These are phyloP conservation scores for Zoanthus sansibaricus DNA, from an alignment of 92 coral and sea anemone genomes.

Conservation along the genomic window DNA sequence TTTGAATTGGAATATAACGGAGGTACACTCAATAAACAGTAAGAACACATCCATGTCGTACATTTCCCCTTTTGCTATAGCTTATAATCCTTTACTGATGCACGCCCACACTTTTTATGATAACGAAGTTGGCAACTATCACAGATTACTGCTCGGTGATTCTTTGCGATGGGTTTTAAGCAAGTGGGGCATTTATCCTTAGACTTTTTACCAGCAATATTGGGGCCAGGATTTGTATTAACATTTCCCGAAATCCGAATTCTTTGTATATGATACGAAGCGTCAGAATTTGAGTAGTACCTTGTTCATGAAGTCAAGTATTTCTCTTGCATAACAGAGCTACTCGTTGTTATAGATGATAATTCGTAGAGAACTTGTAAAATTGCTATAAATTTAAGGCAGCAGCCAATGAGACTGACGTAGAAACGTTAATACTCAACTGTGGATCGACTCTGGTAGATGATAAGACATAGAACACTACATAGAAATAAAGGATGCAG, in stretches of 20 bases:
- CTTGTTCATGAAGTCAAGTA: constrained; percentile 20
- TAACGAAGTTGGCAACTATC: constrained; percentile 43
- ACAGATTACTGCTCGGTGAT: constrained; percentile 30
- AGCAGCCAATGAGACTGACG: background rate
- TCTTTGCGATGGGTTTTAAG: constrained; percentile 33
- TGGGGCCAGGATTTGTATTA: constrained; percentile 43
- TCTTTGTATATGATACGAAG: constrained; percentile 30
- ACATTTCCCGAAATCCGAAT: constrained; percentile 34
- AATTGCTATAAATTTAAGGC: background rate
- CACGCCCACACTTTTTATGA: constrained; percentile 44
- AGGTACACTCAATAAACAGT: constrained; percentile 28
- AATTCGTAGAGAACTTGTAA: constrained; percentile 1
- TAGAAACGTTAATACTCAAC: background rate
- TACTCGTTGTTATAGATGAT: constrained; percentile 9
- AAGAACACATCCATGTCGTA: constrained; percentile 27
- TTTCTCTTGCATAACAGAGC: background rate
- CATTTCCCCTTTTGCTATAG: constrained; percentile 22
- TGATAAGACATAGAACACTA: background rate
- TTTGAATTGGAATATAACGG: constrained; percentile 40
- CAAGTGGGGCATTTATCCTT: constrained; percentile 46
- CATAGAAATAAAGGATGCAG: background rate
- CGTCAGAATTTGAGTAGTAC: constrained; percentile 35
- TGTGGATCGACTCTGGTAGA: background rate
- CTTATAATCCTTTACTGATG: constrained; percentile 48
- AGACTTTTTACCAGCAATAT: constrained; percentile 21